Percentiles rank a stretch among this genome's conserved stretches.
Conservation (phyloP, 2,888 invertebrate species). For the Octonoba sinensis region DNA sequence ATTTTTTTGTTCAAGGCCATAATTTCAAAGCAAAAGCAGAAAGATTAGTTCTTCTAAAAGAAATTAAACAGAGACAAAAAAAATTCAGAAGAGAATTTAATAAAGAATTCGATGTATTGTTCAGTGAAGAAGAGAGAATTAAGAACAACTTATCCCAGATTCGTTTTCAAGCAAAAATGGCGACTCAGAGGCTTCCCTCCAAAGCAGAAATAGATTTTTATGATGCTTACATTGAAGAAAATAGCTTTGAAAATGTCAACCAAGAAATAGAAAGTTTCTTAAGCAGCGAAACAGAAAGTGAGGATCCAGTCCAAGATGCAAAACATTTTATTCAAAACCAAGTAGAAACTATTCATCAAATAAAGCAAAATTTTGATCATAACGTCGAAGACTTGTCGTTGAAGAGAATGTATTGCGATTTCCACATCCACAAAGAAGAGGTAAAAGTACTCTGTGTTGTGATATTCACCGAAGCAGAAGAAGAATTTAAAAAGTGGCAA, state of each 20-base stretch:
- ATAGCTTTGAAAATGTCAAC: background rate
- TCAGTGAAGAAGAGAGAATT: background rate
- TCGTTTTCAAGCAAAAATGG: background rate
- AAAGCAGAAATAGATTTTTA: constrained; percentile 31
- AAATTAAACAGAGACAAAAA: background rate
- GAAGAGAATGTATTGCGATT: constrained; percentile 21
- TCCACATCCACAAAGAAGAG: constrained; percentile 9
- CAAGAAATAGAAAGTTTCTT: background rate
- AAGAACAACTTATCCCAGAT: background rate
- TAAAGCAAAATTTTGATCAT: constrained; percentile 1
- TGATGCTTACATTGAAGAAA: background rate
- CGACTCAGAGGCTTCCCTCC: constrained; percentile 6
- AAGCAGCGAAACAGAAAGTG: too few species aligned
- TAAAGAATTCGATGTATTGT: constrained; percentile 3
- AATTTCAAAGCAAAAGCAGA: constrained; percentile 9
- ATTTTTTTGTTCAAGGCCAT: constrained; percentile 2
- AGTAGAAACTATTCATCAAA: background rate
- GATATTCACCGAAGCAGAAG: background rate
- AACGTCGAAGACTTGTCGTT: constrained; percentile 9
- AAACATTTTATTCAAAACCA: constrained; percentile 8
- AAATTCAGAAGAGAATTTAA: constrained; percentile 16
- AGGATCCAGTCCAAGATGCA: background rate
- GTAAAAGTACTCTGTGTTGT: constrained; percentile 5
- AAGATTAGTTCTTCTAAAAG: background rate
- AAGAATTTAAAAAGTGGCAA: background rate